A percentile compares a stretch with the other conserved stretches of the same genome.
Evolutionary conservation across 2,888 invertebrate genomes (phyloP).

Genomic region (Agonum fuliginosum): DNA sequence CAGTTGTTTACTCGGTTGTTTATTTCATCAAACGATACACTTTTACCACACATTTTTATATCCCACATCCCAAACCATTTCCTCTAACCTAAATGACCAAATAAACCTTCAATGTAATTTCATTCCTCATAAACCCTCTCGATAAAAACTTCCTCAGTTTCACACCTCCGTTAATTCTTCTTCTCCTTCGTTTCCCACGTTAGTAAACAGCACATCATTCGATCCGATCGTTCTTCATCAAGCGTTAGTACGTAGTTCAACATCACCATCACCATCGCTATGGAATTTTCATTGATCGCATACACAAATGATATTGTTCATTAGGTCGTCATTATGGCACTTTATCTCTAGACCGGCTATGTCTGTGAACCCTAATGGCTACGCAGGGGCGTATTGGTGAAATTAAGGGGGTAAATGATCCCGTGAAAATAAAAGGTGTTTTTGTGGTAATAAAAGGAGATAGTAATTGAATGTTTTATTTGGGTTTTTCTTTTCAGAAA

Average conservation of each 20-base stretch:
- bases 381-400: not conserved
- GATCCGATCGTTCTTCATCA: no score
- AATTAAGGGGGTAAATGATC: not conserved
- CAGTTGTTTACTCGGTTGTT: no score
- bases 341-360: conserved; percentile 1
- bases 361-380: not conserved
- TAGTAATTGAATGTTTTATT: not conserved
- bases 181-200: no score
- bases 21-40: no score
- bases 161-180: not conserved
- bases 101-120: not conserved
- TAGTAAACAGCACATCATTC: no score
- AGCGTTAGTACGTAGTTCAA: no score
- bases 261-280: no score
- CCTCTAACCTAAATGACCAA: no score
- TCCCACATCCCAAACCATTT: no score
- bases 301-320: conserved; percentile 39
- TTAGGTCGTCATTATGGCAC: conserved; percentile 31
- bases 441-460: not conserved
- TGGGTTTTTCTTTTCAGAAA: no score
- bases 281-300: not conserved
- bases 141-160: not conserved
- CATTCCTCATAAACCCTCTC: not conserved
- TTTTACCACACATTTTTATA: no score
- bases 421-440: not conserved